Conservation (phyloP, 2,113 vertebrate genomes). For the Ptilonorhynchus violaceus region DNA sequence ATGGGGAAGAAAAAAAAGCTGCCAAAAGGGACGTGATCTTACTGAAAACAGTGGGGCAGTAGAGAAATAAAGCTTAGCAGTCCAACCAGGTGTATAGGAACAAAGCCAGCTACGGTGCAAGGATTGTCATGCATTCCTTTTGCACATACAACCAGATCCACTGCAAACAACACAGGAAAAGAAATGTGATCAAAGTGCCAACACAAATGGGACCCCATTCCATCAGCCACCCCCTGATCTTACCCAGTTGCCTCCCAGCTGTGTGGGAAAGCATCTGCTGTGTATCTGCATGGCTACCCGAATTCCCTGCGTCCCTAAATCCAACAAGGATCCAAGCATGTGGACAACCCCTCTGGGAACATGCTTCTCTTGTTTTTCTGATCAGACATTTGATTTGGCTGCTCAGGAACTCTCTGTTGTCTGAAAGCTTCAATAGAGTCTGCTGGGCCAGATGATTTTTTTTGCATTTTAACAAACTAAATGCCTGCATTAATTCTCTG, state of each 20-base stretch:
- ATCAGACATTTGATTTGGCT: background rate
- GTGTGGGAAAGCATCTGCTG: background rate
- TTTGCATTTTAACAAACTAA: background rate
- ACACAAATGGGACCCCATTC: background rate
- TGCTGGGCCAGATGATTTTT: background rate
- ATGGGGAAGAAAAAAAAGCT: background rate
- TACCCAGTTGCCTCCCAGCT: background rate
- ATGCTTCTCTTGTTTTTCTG: background rate
- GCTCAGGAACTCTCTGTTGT: background rate
- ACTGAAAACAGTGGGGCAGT: background rate
- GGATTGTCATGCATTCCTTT: background rate
- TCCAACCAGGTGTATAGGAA: background rate
- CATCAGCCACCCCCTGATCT: background rate
- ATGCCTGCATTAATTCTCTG: background rate
- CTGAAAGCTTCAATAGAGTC: background rate
- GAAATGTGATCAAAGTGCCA: background rate
- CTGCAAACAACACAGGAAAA: background rate
- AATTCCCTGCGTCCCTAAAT: background rate
- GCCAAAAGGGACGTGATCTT: background rate
- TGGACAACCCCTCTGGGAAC: background rate
- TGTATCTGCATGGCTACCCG: accelerated
- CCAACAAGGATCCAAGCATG: background rate
- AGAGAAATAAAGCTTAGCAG: background rate
- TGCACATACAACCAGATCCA: accelerated
- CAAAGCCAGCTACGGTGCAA: background rate